phyloP scores from a whole-genome alignment of 2,797 vertebrate species.

The Darevskia nairensis region DNA sequence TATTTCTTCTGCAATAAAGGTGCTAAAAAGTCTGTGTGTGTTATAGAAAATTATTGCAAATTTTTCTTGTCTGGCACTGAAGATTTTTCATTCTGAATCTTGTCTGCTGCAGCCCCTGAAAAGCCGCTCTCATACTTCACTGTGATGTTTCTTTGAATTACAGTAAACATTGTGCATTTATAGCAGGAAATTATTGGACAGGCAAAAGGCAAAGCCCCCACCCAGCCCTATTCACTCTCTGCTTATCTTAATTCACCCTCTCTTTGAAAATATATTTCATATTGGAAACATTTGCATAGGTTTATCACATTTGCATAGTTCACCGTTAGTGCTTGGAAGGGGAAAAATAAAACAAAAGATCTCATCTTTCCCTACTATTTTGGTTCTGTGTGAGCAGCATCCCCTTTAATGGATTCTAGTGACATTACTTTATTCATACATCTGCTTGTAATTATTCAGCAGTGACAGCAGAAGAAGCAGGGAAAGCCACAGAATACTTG shows the following conservation, averaged over 20 bases:
- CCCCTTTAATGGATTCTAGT: conserved; percentile 5
- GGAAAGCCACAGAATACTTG: background rate
- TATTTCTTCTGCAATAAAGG: conserved; percentile 83
- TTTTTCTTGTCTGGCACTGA: conserved; percentile 78
- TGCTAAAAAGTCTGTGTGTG: conserved; percentile 79
- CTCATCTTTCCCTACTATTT: conserved; percentile 19
- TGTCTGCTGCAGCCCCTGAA: conserved; percentile 70
- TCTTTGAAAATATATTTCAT: conserved; percentile 30
- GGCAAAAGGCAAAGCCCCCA: conserved; percentile 53
- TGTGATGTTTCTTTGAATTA: conserved; percentile 62
- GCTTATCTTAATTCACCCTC: conserved; percentile 46
- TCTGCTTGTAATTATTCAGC: background rate
- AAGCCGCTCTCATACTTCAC: conserved; percentile 70
- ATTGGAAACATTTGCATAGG: conserved; percentile 1
- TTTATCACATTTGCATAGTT: conserved; percentile 23
- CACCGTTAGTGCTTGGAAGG: background rate
- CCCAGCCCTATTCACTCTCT: conserved; percentile 6
- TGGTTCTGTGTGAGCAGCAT: conserved; percentile 3
- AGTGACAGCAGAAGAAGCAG: no score
- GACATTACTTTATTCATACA: conserved; percentile 19
- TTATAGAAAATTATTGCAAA: conserved; percentile 84
- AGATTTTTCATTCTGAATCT: conserved; percentile 79
- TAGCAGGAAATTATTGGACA: conserved; percentile 72
- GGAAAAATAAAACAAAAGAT: conserved; percentile 20
- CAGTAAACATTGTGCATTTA: conserved; percentile 69